Percentiles rank a stretch among this genome's conserved stretches.
These are phyloP conservation scores for Liasis olivaceus DNA, from an alignment of 2,797 vertebrate species.

Conservation along the genomic window DNA sequence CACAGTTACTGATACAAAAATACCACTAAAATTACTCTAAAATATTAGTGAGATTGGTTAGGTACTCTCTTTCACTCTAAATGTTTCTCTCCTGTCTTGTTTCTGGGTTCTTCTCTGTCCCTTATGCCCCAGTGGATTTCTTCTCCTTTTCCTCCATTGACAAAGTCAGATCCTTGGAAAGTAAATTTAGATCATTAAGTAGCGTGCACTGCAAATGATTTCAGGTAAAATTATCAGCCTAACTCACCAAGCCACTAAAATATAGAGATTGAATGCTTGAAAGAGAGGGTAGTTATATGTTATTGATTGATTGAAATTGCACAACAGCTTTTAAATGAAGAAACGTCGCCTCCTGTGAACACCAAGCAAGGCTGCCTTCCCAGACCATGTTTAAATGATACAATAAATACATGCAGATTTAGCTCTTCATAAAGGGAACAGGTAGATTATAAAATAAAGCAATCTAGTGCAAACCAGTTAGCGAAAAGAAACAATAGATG, in stretches of 20 bases:
- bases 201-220: background rate
- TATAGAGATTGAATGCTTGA: background rate
- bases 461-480: background rate
- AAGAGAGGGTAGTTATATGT: background rate
- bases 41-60: background rate
- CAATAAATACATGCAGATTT: background rate
- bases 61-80: background rate
- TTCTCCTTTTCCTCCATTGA: background rate
- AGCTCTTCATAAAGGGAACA: background rate
- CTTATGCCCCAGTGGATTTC: background rate
- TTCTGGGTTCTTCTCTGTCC: background rate
- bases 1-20: background rate
- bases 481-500: background rate
- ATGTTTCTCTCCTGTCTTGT: background rate
- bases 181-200: background rate
- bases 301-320: background rate
- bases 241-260: background rate
- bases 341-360: constrained; percentile 29
- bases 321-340: constrained; percentile 42
- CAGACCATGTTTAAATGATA: background rate
- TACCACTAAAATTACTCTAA: background rate
- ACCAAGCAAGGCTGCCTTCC: constrained; percentile 36
- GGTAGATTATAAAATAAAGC: background rate
- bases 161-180: background rate
- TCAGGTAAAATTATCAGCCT: background rate